These are phyloP conservation scores for Tragelaphus scriptus DNA, from an alignment of 2,113 vertebrate genomes.

Conservation along the genomic window DNA sequence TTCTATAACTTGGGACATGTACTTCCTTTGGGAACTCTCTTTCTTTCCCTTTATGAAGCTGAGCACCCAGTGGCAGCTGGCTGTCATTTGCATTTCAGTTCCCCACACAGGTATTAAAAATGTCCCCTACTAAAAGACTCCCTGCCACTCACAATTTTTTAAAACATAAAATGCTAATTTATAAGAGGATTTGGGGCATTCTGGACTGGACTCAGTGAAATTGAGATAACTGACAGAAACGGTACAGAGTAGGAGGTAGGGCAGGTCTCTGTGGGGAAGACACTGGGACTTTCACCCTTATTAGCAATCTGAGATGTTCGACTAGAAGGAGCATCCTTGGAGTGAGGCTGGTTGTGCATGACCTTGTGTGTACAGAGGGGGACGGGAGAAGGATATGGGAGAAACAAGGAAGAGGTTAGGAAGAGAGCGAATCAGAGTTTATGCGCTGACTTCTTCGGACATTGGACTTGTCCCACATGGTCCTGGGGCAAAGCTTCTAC, in stretches of 20 bases:
- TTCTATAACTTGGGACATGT: background rate
- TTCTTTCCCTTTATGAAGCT: background rate
- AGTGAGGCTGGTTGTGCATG: background rate
- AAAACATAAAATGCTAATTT: background rate
- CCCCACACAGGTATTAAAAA: background rate
- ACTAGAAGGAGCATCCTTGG: rapidly evolving
- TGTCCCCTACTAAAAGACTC: background rate
- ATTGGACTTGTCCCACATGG: background rate
- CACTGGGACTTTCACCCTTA: background rate
- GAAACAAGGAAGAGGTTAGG: background rate
- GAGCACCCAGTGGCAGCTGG: background rate
- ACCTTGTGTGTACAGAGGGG: background rate
- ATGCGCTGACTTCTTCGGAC: background rate
- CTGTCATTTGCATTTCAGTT: background rate
- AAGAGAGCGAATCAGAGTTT: background rate
- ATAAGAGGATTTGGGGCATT: background rate
- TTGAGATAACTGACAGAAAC: background rate
- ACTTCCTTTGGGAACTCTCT: background rate
- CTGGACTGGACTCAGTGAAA: background rate
- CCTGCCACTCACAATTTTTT: background rate
- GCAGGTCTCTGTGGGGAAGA: background rate
- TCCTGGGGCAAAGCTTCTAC: background rate
- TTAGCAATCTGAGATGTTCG: background rate
- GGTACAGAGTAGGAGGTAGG: background rate
- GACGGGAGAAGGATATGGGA: too few species aligned